Conservation (phyloP, 2,113 vertebrate species). For the Dermatemys mawii region DNA sequence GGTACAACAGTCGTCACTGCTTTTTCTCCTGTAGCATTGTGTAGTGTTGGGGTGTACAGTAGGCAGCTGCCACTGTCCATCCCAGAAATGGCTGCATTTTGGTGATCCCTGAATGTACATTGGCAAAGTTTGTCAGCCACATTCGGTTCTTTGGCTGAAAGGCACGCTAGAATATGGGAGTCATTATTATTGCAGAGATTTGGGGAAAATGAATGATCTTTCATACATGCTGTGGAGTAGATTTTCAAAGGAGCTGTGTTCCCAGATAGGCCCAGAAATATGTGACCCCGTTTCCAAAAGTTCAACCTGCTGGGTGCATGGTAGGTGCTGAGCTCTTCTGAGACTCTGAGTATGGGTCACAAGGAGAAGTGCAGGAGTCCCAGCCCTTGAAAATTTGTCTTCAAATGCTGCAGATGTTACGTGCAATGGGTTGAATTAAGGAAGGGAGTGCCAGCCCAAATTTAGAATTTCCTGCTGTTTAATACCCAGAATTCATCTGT, state of each 20-base stretch:
- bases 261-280: not conserved
- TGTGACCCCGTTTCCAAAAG: accelerated
- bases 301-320: accelerated
- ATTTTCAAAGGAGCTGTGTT: not conserved
- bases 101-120: not conserved
- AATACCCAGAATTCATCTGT: slow-evolving; percentile 54
- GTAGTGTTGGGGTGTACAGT: not conserved
- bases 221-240: not conserved
- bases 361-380: not conserved
- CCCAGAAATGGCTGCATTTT: not conserved
- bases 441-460: slow-evolving; percentile 65
- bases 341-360: not conserved
- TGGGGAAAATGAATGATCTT: not conserved
- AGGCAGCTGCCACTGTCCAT: not conserved
- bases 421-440: not conserved
- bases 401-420: accelerated
- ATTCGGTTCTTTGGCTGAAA: not conserved
- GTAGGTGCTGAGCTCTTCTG: not conserved
- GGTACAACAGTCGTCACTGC: not conserved
- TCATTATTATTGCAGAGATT: not conserved
- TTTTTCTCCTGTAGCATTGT: accelerated
- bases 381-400: not conserved
- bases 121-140: not conserved
- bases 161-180: accelerated
- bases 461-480: slow-evolving; percentile 69